Base-by-base conservation (phyloP, 2,113 vertebrate genomes). In the Notothenia coriiceps region DNA sequence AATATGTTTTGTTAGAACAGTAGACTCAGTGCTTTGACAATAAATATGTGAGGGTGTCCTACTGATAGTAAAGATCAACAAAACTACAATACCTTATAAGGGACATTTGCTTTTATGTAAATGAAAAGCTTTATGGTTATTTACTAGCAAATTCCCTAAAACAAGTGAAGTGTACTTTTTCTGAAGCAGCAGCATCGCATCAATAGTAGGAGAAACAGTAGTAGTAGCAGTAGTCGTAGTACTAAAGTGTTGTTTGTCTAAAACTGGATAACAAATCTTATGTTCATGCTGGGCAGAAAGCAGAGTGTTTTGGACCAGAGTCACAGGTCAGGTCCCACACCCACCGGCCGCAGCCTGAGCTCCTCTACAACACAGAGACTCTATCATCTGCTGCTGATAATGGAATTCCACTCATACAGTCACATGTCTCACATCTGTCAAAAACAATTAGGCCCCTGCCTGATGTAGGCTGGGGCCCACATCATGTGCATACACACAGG, bases 361-460 rank as follows among this genome's bases (percentile, higher is more conserved):
- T 66, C 25, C 80, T 67, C 78, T 40, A 67, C 87, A 91, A 91
- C 87, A 90, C 86, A 88, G 84, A 88, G 79, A 83, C 79, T 92
- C 91, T 87, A 86, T 92, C 89, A 89, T 88, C 84, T 69, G 77
- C 76, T 74, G 84, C 83, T 83, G 73, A 77, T 84, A 25, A 87
- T 65, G 84, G 89, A 89, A 92, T 93, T 92, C 80, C 86, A 89
- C 73, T 84, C 72, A 56, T 76, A 88, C 83, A 70, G 89, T 93
- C 91, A 91, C 91, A 92, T 92, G 90, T 59, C 76, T 88, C 63
- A 80, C 81, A 86, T 91, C 90, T 91, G 90, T 90, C 91, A 91
- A 78, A 91, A 91, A 86, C 83, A 67, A 89, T 91, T 84, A 88
- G 79, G 47, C 50, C 77, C 51, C 74, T 40, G 75, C 73, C 74